Conservation (phyloP, 2,797 vertebrate species). For the Intellagama lesueurii region DNA sequence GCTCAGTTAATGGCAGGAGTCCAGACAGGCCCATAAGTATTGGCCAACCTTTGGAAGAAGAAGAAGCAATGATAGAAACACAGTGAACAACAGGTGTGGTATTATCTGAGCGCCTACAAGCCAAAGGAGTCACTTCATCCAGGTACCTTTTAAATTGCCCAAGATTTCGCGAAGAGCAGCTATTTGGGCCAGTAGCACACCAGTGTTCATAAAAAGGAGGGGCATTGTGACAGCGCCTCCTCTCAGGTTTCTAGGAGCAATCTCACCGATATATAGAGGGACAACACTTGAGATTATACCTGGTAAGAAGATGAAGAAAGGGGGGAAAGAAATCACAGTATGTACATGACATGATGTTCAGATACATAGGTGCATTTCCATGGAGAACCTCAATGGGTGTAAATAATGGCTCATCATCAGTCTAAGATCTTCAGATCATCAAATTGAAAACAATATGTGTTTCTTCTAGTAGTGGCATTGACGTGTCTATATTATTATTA, state of each 20-base stretch:
- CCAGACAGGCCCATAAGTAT: slow-evolving; percentile 80
- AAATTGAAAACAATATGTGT: too few species aligned
- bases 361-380: too few species aligned
- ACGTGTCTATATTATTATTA: too few species aligned
- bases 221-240: slow-evolving; percentile 80
- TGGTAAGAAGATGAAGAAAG: not conserved
- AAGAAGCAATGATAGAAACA: not conserved
- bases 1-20: slow-evolving; percentile 78
- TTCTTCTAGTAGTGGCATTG: too few species aligned
- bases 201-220: slow-evolving; percentile 82
- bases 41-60: slow-evolving; percentile 66
- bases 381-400: not conserved
- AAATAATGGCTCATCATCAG: not conserved
- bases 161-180: slow-evolving; percentile 78
- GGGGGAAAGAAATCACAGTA: not conserved
- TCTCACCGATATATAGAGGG: slow-evolving; percentile 85
- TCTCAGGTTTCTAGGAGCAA: slow-evolving; percentile 82
- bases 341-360: not conserved
- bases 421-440: not conserved
- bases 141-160: slow-evolving; percentile 77
- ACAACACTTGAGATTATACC: slow-evolving; percentile 76
- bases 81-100: not conserved
- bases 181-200: slow-evolving; percentile 82
- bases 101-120: not conserved
- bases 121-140: not conserved